These are phyloP conservation scores for Acomys russatus DNA, from an alignment of 2,797 vertebrate species.

Conservation along the genomic window DNA sequence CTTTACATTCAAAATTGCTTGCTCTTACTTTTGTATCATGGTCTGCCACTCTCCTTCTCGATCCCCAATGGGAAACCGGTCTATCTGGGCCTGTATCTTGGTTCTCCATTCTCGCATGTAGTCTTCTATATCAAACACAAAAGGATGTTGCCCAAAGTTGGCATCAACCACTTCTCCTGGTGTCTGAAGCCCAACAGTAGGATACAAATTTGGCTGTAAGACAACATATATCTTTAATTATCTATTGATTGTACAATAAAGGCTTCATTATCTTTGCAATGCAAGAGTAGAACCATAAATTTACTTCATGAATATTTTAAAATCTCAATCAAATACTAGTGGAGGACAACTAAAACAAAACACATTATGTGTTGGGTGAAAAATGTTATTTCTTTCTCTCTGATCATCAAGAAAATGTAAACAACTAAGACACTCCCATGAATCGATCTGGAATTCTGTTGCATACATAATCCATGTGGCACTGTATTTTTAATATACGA, in stretches of 20 bases:
- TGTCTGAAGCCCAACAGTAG: slow-evolving; percentile 93
- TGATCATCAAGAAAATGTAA: not conserved
- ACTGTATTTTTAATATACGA: not conserved
- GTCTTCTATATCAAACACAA: slow-evolving; percentile 93
- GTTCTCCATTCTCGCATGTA: slow-evolving; percentile 93
- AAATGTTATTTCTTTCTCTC: not conserved
- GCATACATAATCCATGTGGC: not conserved
- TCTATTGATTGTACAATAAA: slow-evolving; percentile 50
- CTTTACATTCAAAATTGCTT: slow-evolving; percentile 49
- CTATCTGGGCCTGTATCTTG: slow-evolving; percentile 92
- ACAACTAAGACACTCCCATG: not conserved
- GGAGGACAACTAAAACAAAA: slow-evolving; percentile 55
- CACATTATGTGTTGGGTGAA: not conserved
- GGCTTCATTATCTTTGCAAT: slow-evolving; percentile 50
- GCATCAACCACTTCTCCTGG: slow-evolving; percentile 93
- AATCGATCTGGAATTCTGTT: not conserved
- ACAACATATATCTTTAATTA: slow-evolving; percentile 83
- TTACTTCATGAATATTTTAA: slow-evolving; percentile 53
- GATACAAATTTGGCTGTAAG: slow-evolving; percentile 93
- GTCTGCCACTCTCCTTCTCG: slow-evolving; percentile 93
- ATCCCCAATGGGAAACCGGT: slow-evolving; percentile 91
- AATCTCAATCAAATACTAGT: slow-evolving; percentile 46
- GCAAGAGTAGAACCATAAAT: slow-evolving; percentile 33
- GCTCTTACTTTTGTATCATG: slow-evolving; percentile 92
- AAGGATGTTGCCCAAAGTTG: slow-evolving; percentile 93